phyloP scores from a whole-genome alignment of 2,888 invertebrate genomes.

The Cantharis nigra region DNA sequence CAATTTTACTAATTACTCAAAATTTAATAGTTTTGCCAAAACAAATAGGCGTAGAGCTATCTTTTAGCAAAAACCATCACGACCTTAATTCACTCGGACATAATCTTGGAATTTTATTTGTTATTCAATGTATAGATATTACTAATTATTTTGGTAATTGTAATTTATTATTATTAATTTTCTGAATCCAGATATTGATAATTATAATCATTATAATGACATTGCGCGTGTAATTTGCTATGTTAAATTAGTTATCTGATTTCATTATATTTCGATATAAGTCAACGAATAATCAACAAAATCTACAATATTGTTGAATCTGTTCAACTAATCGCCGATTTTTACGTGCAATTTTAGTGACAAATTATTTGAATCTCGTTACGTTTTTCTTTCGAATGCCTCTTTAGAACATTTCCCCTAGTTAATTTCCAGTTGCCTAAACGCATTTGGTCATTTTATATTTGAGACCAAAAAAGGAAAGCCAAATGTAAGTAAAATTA shows the following conservation, averaged over 20 bases:
- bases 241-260: neutral
- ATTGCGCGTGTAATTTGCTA: neutral
- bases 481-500: neutral
- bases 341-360: neutral
- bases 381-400: neutral
- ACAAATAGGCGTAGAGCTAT: neutral
- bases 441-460: neutral
- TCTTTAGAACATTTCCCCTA: too few relatives aligned
- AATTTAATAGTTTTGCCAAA: neutral
- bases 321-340: neutral
- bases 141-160: neutral
- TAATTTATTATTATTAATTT: neutral
- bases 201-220: neutral
- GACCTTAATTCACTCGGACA: neutral
- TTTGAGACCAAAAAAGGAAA: neutral
- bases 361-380: neutral
- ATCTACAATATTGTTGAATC: neutral
- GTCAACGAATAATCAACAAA: neutral
- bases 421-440: neutral
- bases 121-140: neutral
- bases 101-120: neutral
- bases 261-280: neutral
- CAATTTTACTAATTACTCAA: neutral
- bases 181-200: neutral
- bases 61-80: too few relatives aligned